Evolutionary conservation across 1,140 invertebrate genomes (phyloP).

Genomic region (Phymastichus coffea): DNA sequence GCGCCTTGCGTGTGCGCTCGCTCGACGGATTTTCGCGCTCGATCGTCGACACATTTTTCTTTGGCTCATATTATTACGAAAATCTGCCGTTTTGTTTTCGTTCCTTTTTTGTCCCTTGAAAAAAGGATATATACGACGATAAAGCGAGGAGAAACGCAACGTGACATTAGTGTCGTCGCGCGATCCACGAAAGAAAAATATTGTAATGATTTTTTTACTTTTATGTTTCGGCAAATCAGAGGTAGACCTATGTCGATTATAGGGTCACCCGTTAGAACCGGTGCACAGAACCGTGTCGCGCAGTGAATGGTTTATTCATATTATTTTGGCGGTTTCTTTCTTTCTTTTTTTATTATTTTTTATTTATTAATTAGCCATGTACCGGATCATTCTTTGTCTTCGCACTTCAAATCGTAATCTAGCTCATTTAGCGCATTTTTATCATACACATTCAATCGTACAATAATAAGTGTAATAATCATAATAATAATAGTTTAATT

Average conservation of each 20-base stretch:
- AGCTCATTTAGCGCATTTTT: constrained; percentile 47
- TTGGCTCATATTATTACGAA: constrained; percentile 22
- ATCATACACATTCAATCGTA: constrained; percentile 38
- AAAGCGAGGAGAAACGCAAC: constrained; percentile 31
- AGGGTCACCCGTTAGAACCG: constrained; percentile 43
- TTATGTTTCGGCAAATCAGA: constrained; percentile 25
- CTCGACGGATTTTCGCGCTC: constrained; percentile 5
- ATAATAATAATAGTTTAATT: constrained; percentile 29
- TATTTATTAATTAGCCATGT: constrained; percentile 52
- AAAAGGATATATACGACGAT: constrained; percentile 27
- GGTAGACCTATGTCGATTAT: constrained; percentile 27
- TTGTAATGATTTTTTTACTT: constrained; percentile 1
- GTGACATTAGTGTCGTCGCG: constrained; percentile 27
- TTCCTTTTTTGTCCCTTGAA: background rate
- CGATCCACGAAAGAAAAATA: constrained; percentile 29
- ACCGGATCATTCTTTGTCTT: constrained; percentile 42
- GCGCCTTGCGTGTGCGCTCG: constrained; percentile 23
- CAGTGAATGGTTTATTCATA: constrained; percentile 51
- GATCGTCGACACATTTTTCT: constrained; percentile 20
- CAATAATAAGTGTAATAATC: constrained; percentile 22
- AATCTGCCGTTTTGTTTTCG: constrained; percentile 15
- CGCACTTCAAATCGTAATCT: constrained; percentile 41
- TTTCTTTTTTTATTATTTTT: too few species aligned
- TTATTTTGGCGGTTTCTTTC: too few species aligned
- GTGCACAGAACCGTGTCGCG: constrained; percentile 49